Percentiles rank a stretch among this genome's conserved stretches.
phyloP scores from a whole-genome alignment of 1,140 invertebrate species.

The Pentalonia nigronervosa region DNA sequence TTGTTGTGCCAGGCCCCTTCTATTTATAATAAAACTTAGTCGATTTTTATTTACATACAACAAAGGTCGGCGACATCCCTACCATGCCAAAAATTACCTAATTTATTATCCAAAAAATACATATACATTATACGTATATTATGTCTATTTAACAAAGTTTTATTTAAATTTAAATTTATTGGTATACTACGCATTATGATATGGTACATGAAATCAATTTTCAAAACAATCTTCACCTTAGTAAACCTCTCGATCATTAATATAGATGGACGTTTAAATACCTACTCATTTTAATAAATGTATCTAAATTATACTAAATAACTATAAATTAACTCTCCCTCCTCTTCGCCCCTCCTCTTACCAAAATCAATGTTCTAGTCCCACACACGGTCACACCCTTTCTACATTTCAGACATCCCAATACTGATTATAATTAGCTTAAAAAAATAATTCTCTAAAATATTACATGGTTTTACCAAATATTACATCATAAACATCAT shows the following conservation, averaged over 20 bases:
- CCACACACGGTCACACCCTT: background rate
- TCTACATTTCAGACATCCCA: background rate
- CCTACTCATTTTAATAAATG: background rate
- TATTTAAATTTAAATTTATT: background rate
- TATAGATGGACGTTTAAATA: too few relatives aligned
- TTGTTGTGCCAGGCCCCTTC: background rate
- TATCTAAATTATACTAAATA: background rate
- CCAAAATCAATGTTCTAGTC: background rate
- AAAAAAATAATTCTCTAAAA: too few relatives aligned
- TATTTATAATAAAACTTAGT: background rate
- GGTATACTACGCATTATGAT: background rate
- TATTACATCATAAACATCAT: background rate
- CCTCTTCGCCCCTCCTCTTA: background rate
- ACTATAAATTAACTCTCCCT: background rate
- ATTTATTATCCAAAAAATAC: background rate
- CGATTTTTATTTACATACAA: slow-evolving; percentile 17
- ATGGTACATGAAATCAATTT: background rate
- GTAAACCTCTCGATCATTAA: background rate
- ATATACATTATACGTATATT: background rate
- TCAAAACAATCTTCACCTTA: background rate
- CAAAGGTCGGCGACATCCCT: background rate
- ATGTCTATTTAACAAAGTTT: background rate
- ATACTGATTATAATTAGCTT: too few relatives aligned
- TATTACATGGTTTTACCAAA: too few relatives aligned
- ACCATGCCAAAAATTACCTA: slow-evolving; percentile 57